These are phyloP conservation scores for Magallana nippona DNA, from an alignment of 2,888 invertebrate genomes.

Conservation along the genomic window DNA sequence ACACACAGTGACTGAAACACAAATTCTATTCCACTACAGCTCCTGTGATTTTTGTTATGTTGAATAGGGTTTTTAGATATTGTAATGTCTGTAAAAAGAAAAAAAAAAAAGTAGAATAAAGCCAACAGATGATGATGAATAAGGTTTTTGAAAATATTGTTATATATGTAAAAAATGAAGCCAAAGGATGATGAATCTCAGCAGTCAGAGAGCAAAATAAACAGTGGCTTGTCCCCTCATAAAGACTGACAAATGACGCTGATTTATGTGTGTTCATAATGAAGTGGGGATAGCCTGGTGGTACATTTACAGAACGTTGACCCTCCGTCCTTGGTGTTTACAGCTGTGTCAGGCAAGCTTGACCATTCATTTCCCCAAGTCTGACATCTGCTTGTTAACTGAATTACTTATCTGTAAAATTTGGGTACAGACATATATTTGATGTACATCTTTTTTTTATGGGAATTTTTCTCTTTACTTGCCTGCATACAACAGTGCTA, in stretches of 20 bases:
- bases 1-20: too few species aligned
- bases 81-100: too few species aligned
- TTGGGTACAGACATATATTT: neutral
- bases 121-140: too few species aligned
- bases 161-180: too few species aligned
- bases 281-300: neutral
- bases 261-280: constrained; percentile 5
- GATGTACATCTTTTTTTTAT: neutral
- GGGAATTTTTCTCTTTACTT: neutral
- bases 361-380: constrained; percentile 4
- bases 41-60: too few species aligned
- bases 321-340: neutral
- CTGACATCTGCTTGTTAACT: constrained; percentile 11
- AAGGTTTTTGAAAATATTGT: too few species aligned
- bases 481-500: too few species aligned
- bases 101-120: too few species aligned
- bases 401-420: neutral
- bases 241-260: constrained; percentile 27
- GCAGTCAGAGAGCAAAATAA: constrained; percentile 6
- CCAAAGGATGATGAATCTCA: neutral
- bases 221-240: constrained; percentile 16
- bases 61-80: too few species aligned
- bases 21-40: too few species aligned
- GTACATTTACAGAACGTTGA: constrained; percentile 1
- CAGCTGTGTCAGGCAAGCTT: constrained; percentile 13